Evolutionary conservation across 2,797 vertebrate genomes (phyloP), one percentile per base, ranked within the genome.

Genomic region (Pelochelys cantorii): DNA sequence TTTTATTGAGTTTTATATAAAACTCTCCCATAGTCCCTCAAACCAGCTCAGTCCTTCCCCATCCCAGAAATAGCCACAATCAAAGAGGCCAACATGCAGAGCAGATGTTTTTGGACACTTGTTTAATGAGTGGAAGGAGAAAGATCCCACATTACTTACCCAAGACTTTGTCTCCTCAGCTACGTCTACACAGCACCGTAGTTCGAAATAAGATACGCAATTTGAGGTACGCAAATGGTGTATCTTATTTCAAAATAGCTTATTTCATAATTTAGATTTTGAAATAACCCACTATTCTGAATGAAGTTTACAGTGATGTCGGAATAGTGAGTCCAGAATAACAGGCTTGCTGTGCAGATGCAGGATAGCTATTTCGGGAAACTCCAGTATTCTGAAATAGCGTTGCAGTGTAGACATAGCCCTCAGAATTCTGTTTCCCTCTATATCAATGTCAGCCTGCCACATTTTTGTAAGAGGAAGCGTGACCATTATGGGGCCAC

Each of bases 41-140:
- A 48, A 14, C 22, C 37, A 25, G 23, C 42, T 88, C 82, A 12
- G 57, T 22, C 5, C 4, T 75, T 87, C 4, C 11, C 22, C 85
- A 85, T 79, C 10, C 34, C 31, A n/a, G 71, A 81, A 57, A 94
- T 4, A 87, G 2, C 10, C 79, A 57, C 42, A 88, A 8, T 48
- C 42, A 48, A 48, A 48, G 42, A 48, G 78, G 79, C 12, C 52
- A 80, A 89, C 20, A 25, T 25, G 15, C n/a, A 90, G n/a, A 88
- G 15, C 12, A 83, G 14, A 37, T 20, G 86, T 89, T 95, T 96
- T 93, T 90, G 89, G 86, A 8, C 60, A 27, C 74, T 92, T 92
- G 15, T 94, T 52, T 93, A 56, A 83, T 3, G 80, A 93, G 34
- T 56, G 29, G 42, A 92, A 81, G 84, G 20, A 75, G 71, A 37